Percentiles rank a stretch among this genome's conserved stretches.
phyloP scores from a whole-genome alignment of 1,140 invertebrate species.

The Pemphigus obesinymphae region DNA sequence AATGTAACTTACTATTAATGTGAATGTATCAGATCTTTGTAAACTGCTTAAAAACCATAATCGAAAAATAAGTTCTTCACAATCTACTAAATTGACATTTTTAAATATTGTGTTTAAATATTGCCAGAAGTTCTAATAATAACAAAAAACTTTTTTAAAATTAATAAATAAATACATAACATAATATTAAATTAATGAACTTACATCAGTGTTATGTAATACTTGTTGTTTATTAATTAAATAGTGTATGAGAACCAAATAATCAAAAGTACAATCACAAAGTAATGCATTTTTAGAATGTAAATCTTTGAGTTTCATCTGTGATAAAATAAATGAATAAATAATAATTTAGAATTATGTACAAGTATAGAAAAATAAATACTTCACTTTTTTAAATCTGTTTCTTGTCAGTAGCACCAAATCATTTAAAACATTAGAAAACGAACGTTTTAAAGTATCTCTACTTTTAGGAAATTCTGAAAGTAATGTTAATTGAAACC shows the following conservation, averaged over 20 bases:
- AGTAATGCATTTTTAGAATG: conserved; percentile 11
- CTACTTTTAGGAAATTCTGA: conserved; percentile 11
- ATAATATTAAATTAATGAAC: neutral
- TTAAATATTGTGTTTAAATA: neutral
- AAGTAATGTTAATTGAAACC: conserved; percentile 15
- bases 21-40: neutral
- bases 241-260: neutral
- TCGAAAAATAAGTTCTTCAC: conserved; percentile 28
- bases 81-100: neutral
- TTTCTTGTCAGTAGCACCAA: neutral
- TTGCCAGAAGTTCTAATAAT: conserved; percentile 36
- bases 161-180: neutral
- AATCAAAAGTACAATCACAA: conserved; percentile 28
- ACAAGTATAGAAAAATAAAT: neutral
- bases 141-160: neutral
- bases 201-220: conserved; percentile 11
- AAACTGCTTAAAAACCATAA: conserved; percentile 28
- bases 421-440: neutral
- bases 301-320: conserved; percentile 1
- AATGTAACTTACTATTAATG: conserved; percentile 19
- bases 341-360: neutral
- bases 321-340: neutral
- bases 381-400: conserved; percentile 33
- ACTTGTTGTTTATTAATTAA: conserved; percentile 27
- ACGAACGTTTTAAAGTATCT: neutral